A percentile compares a stretch with the other conserved stretches of the same genome.
Conservation (phyloP, 2,888 invertebrate species). For the Zaprionus bogoriensis region DNA sequence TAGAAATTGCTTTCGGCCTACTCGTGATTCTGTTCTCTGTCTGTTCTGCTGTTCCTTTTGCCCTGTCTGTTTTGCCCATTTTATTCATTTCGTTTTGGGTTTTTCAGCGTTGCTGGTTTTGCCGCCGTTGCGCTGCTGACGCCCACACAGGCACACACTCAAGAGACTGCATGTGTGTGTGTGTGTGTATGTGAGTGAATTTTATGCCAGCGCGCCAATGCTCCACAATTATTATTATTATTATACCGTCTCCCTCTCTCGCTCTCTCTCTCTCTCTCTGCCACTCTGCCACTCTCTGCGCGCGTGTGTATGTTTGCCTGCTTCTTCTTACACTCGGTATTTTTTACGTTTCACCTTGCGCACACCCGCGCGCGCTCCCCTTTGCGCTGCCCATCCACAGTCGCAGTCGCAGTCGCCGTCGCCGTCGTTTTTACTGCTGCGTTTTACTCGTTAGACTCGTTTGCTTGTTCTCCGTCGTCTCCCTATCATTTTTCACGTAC, state of each 20-base stretch:
- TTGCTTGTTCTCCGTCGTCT: slow-evolving; percentile 45
- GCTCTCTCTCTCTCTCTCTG: not conserved
- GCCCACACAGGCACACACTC: slow-evolving; percentile 39
- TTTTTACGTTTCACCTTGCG: slow-evolving; percentile 71
- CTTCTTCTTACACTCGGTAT: slow-evolving; percentile 44
- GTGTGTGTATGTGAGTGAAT: slow-evolving; percentile 26
- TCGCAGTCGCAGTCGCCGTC: not conserved
- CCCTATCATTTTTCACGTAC: slow-evolving; percentile 66
- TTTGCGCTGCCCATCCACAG: not conserved
- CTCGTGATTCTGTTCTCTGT: slow-evolving; percentile 67
- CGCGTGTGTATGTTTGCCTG: slow-evolving; percentile 22
- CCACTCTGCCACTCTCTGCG: slow-evolving; percentile 1
- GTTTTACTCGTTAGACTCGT: slow-evolving; percentile 68
- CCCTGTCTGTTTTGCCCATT: slow-evolving; percentile 2
- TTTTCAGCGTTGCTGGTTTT: slow-evolving; percentile 36
- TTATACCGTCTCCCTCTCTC: slow-evolving; percentile 46
- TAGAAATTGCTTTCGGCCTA: slow-evolving; percentile 78
- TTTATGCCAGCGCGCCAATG: slow-evolving; percentile 55
- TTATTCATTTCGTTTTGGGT: slow-evolving; percentile 38
- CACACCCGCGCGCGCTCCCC: slow-evolving; percentile 31
- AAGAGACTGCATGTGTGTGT: slow-evolving; percentile 2
- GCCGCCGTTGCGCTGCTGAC: slow-evolving; percentile 18
- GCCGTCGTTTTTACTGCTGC: slow-evolving; percentile 44
- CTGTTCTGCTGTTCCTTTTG: slow-evolving; percentile 4
- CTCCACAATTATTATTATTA: slow-evolving; percentile 71